Evolutionary conservation across 2,797 vertebrate species (phyloP), one percentile per base, ranked within the genome.

Genomic region (Monodelphis domestica): DNA sequence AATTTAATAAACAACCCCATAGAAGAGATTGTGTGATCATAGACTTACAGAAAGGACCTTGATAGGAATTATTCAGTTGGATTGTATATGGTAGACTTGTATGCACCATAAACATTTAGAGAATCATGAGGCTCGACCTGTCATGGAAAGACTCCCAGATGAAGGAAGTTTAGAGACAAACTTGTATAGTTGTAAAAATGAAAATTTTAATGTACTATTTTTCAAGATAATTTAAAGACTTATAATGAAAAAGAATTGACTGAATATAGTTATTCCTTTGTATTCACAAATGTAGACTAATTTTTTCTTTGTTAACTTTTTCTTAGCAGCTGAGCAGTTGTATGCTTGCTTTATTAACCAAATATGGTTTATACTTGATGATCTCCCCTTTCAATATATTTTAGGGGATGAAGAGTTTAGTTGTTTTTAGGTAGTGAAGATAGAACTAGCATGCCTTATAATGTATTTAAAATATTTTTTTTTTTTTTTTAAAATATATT

Each of bases 221-320:
- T 78, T 78, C 1, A 9, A n/a, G 4, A 0, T 9, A 0, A 0
- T 0, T 38, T 33, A 1, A 15, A 21, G 45, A 70, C 38, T 78
- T n/a, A 26, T 33, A 2, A 26, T 0, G 2, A 0, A 26, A n/a
- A 10, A 24, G 56, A 21, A 70, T 12, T 0, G 33, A 88, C 15
- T 1, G 7, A 1, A 0, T 0, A 30, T 5, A 4, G 17, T 91
- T 54, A 30, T 0, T 12, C 0, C 88, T 93, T 21, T 24, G 1
- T 15, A 15, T 57, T 33, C 59, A 33, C 33, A 70, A 89, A 92
- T 78, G 63, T 56, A 84, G 11, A 91, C 0, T 26, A n/a, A n/a
- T n/a, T n/a, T n/a, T n/a, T n/a, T n/a, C n/a, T n/a, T n/a, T n/a
- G n/a, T n/a, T n/a, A n/a, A 29, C 24, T 78, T 30, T 88, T 90